Conservation (phyloP, 2,797 vertebrate genomes). For the Streptopelia turtur region DNA sequence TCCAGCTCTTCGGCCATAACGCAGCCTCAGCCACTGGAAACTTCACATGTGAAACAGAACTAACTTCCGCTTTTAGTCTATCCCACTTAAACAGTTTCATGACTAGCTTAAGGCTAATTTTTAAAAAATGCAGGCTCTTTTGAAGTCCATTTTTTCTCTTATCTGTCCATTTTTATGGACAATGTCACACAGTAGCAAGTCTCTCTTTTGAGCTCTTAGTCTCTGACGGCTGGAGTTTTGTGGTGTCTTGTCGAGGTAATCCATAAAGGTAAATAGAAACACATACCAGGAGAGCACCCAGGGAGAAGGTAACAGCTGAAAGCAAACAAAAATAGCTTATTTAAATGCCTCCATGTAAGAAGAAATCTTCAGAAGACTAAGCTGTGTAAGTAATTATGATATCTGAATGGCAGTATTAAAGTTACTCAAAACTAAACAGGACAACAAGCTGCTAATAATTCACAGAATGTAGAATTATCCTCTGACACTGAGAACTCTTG, state of each 20-base stretch:
- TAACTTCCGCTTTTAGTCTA: slow-evolving; percentile 9
- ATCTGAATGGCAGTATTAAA: neutral
- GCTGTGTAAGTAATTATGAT: neutral
- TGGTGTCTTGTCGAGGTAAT: slow-evolving; percentile 92
- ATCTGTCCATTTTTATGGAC: neutral
- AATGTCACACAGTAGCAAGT: slow-evolving; percentile 82
- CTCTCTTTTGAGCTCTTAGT: slow-evolving; percentile 79
- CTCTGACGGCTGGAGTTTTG: slow-evolving; percentile 75
- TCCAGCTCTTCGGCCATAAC: neutral
- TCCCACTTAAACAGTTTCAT: neutral
- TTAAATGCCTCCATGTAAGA: neutral
- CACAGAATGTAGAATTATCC: neutral
- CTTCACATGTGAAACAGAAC: neutral
- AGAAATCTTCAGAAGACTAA: neutral
- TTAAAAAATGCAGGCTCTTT: neutral
- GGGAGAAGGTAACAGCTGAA: slow-evolving; percentile 86
- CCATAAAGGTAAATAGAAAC: slow-evolving; percentile 96
- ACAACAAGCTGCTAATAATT: neutral
- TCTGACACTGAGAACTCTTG: neutral
- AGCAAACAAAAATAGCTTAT: slow-evolving; percentile 3
- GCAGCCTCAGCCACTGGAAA: neutral
- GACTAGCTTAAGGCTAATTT: slow-evolving; percentile 60
- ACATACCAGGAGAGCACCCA: slow-evolving; percentile 90
- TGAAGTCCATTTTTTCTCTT: neutral
- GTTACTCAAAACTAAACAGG: neutral